A percentile compares a stretch with the other conserved stretches of the same genome.
Conservation (phyloP, 2,888 invertebrate species). For the Synanthedon myopaeformis region DNA sequence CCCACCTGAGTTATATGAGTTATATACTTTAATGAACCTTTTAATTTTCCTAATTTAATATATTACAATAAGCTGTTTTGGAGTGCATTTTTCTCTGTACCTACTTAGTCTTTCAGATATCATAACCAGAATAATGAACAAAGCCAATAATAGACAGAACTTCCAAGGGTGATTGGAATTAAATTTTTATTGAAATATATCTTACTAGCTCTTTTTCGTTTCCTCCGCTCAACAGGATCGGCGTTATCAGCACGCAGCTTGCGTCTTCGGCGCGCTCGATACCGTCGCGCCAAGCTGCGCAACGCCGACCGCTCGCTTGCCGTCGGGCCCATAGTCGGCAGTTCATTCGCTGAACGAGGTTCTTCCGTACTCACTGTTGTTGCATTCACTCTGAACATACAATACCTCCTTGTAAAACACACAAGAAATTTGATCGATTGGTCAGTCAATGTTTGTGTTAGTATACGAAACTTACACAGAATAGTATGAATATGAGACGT, state of each 20-base stretch:
- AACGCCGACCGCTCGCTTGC: conserved; percentile 71
- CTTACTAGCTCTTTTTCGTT: conserved; percentile 65
- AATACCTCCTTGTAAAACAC: neutral
- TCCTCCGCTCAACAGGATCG: conserved; percentile 57
- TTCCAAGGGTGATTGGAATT: too few relatives aligned
- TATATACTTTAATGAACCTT: too few relatives aligned
- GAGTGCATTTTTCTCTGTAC: too few relatives aligned
- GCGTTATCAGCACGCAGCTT: conserved; percentile 53
- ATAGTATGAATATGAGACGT: conserved; percentile 56
- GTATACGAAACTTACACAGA: conserved; percentile 42
- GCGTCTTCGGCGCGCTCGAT: conserved; percentile 62
- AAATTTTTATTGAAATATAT: neutral
- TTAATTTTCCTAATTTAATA: too few relatives aligned
- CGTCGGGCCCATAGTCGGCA: conserved; percentile 75
- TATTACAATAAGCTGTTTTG: too few relatives aligned
- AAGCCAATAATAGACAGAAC: too few relatives aligned
- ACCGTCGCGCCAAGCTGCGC: conserved; percentile 78
- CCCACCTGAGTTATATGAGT: too few relatives aligned
- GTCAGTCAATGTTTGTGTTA: too few relatives aligned
- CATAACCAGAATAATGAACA: too few relatives aligned
- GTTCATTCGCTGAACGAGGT: conserved; percentile 67
- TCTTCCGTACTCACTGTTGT: conserved; percentile 53
- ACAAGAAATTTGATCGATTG: too few relatives aligned
- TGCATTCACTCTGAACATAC: conserved; percentile 28
- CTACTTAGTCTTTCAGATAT: too few relatives aligned